These are phyloP conservation scores for Epinephelus lanceolatus DNA, from an alignment of 2,113 vertebrate genomes.

Conservation along the genomic window DNA sequence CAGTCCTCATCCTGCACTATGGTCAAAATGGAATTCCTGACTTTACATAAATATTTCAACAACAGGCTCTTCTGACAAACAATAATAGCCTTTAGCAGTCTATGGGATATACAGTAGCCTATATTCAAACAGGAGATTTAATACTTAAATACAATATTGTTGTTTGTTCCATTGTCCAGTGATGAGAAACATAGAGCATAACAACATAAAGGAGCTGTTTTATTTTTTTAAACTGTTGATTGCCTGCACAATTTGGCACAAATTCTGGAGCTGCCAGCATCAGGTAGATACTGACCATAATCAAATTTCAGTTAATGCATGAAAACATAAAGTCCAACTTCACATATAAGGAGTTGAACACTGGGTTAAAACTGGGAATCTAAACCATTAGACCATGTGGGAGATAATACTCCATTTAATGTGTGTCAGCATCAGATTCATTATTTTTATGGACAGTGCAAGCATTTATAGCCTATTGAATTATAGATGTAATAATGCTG, in stretches of 20 bases:
- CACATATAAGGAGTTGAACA: no score
- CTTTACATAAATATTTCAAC: not conserved
- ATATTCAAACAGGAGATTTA: not conserved
- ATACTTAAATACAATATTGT: no score
- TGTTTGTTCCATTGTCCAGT: not conserved
- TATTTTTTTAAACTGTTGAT: no score
- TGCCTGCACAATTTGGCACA: no score
- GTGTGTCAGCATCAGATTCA: not conserved
- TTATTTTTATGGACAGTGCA: no score
- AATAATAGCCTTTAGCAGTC: not conserved
- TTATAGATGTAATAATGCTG: no score
- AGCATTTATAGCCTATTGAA: no score
- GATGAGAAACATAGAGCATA: not conserved
- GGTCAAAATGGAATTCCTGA: not conserved
- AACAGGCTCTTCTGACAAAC: not conserved
- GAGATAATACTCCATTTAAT: no score
- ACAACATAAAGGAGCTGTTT: not conserved
- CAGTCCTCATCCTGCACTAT: not conserved
- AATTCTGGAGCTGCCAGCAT: no score
- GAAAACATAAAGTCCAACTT: no score
- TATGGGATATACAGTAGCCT: not conserved
- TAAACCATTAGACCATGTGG: conserved; percentile 28
- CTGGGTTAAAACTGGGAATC: conserved; percentile 23
- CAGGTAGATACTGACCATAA: no score
- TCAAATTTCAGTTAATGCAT: no score